These are phyloP conservation scores for Cottoperca gobio DNA, from an alignment of 2,797 vertebrate genomes.

Conservation along the genomic window DNA sequence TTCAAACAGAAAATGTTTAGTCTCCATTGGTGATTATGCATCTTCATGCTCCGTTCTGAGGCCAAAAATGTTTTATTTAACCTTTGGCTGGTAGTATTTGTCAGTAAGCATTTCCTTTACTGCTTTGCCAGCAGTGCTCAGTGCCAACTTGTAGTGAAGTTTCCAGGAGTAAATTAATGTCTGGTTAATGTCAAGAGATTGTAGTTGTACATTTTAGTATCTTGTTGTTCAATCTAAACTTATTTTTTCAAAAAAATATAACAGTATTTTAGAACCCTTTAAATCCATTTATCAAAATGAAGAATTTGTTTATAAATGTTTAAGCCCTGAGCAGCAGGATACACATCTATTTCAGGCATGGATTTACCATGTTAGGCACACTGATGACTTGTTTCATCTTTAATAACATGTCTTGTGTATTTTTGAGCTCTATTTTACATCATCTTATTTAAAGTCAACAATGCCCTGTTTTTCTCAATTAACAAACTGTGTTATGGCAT, in stretches of 20 bases:
- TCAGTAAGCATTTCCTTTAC: conserved; percentile 44
- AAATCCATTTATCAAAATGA: conserved; percentile 19
- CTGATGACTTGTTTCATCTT: conserved; percentile 31
- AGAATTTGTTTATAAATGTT: conserved; percentile 14
- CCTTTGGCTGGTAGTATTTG: conserved; percentile 54
- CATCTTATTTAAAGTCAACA: conserved; percentile 6
- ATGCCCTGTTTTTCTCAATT: neutral
- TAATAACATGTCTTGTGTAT: conserved; percentile 26
- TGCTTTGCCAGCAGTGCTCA: conserved; percentile 49
- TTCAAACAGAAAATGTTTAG: conserved; percentile 41
- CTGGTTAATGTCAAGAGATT: conserved; percentile 29
- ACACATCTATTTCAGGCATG: conserved; percentile 14
- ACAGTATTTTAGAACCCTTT: conserved; percentile 3
- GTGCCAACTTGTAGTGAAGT: conserved; percentile 37
- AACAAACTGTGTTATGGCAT: conserved; percentile 8
- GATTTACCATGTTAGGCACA: conserved; percentile 17
- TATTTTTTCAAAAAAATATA: conserved; percentile 8
- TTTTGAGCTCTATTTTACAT: conserved; percentile 40
- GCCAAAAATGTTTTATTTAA: conserved; percentile 59
- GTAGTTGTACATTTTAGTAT: conserved; percentile 25
- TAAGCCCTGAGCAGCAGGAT: neutral
- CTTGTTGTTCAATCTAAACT: conserved; percentile 14
- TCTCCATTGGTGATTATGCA: conserved; percentile 36
- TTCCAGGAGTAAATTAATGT: conserved; percentile 32
- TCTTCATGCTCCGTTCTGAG: conserved; percentile 28